These are phyloP conservation scores for Myripristis jacobus DNA, from an alignment of 2,797 vertebrate genomes.

Conservation along the genomic window DNA sequence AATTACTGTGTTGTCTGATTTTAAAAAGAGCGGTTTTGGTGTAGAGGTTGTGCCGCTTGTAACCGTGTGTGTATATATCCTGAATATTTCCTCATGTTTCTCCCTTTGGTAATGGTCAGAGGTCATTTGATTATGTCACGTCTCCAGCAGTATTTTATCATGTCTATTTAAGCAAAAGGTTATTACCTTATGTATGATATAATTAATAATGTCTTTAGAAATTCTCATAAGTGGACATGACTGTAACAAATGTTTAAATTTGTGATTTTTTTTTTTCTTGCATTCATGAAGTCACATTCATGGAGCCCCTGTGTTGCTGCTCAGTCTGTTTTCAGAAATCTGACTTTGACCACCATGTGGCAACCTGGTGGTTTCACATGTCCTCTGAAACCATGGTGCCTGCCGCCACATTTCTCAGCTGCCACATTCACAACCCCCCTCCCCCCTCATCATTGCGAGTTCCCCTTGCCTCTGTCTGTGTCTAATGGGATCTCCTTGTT, in stretches of 20 bases:
- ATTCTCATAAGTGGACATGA: constrained; percentile 29
- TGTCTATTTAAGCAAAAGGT: constrained; percentile 10
- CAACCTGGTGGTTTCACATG: constrained; percentile 54
- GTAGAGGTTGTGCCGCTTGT: constrained; percentile 45
- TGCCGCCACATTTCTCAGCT: constrained; percentile 57
- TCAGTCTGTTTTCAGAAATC: constrained; percentile 51
- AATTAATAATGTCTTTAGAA: constrained; percentile 4
- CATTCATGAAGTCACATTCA: constrained; percentile 54
- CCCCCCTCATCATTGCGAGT: constrained; percentile 57
- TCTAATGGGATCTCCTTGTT: constrained; percentile 88
- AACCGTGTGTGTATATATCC: constrained; percentile 19
- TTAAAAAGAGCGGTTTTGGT: constrained; percentile 33
- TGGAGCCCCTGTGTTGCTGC: constrained; percentile 26
- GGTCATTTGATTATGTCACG: constrained; percentile 48
- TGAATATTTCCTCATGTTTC: constrained; percentile 23
- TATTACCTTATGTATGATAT: constrained; percentile 4
- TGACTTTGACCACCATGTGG: constrained; percentile 43
- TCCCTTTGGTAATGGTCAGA: constrained; percentile 49
- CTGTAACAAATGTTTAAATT: constrained; percentile 27
- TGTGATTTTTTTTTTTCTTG: constrained; percentile 27
- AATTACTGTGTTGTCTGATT: constrained; percentile 15
- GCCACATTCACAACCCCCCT: constrained; percentile 8
- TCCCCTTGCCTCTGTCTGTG: constrained; percentile 74
- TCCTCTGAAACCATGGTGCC: constrained; percentile 60
- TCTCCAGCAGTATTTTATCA: constrained; percentile 12